Conservation (phyloP, 1,140 invertebrate genomes). For the Cyrtorhinus lividipennis region DNA sequence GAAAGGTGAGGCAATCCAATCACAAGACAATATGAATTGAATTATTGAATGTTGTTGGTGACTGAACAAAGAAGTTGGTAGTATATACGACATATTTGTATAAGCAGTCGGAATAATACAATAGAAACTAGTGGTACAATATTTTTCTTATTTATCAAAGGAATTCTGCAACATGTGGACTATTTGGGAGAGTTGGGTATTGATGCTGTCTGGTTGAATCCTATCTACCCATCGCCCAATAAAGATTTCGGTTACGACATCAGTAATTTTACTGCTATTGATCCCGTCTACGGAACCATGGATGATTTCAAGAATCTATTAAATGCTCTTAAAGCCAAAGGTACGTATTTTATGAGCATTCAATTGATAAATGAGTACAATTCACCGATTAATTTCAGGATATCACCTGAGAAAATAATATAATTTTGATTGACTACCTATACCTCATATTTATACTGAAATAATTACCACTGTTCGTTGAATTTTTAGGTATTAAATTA, state of each 20-base stretch:
- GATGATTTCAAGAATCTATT: conserved; percentile 42
- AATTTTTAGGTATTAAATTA: neutral
- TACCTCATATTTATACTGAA: too few relatives aligned
- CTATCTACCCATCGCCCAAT: conserved; percentile 49
- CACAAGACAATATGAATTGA: too few relatives aligned
- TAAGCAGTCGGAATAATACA: too few relatives aligned
- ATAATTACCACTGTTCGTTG: neutral
- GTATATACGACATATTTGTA: too few relatives aligned
- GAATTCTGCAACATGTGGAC: conserved; percentile 28
- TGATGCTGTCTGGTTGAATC: conserved; percentile 44
- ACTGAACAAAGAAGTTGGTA: too few relatives aligned
- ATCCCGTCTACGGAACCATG: conserved; percentile 43
- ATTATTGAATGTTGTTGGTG: too few relatives aligned
- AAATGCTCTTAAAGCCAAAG: conserved; percentile 37
- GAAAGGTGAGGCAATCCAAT: too few relatives aligned
- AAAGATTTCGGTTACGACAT: conserved; percentile 51
- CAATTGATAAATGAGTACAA: conserved; percentile 1
- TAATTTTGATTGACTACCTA: too few relatives aligned
- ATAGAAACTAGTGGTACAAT: too few relatives aligned
- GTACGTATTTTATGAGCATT: conserved; percentile 23
- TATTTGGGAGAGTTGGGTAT: conserved; percentile 31
- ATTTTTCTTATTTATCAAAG: too few relatives aligned
- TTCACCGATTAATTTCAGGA: too few relatives aligned
- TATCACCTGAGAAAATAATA: too few relatives aligned
- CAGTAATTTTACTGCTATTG: conserved; percentile 43